Base-by-base conservation (phyloP, 2,888 invertebrate species). In the Glaucopsyche alexis region DNA sequence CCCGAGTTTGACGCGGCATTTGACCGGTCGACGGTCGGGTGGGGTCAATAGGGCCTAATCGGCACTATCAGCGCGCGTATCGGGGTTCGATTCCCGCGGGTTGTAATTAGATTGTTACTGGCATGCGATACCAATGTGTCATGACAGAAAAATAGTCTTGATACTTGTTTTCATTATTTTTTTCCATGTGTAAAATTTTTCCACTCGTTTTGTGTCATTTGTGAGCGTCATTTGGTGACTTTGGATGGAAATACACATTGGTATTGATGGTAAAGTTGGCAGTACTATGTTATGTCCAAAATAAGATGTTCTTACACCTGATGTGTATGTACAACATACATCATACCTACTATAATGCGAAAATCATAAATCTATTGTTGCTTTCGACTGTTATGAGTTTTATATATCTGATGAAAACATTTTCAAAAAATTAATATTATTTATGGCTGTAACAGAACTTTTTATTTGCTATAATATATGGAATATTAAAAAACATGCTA, bases 81-180 rank as follows among this genome's bases (percentile, higher is more conserved):
- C 92, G 82, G 81, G 80, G 90, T 92, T 92, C 92, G 92, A 91
- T 92, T 91, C 92, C 91, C 92, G 87, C 77, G 88, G 87, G 90
- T 83, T 83, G 90, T 90, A 91, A 92, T 91, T 92, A 92, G 90
- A 91, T 91, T 92, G 92, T 92, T 92, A 91, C 89, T 88, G 82
- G 87, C 92, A 91, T 92, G 92, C 92, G 83, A 92, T 90, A 90
- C 85, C 83, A 85, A 87, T 84, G 86, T 89, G 90, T 87, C 84
- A 85, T 83, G 81, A 82, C 77, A 6, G 71, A 8, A 14, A 5
- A 71, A 29, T 0, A 3, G 76, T 81, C 76, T 91, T 90, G 89
- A 82, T 87, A 81, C 79, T 87, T 85, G 77, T 83, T 86, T 14
- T 40, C 64, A 45, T 73, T 71, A 71, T 69, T 52, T 13, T 71